phyloP scores from a whole-genome alignment of 2,888 invertebrate genomes.

The Melipona beecheii region DNA sequence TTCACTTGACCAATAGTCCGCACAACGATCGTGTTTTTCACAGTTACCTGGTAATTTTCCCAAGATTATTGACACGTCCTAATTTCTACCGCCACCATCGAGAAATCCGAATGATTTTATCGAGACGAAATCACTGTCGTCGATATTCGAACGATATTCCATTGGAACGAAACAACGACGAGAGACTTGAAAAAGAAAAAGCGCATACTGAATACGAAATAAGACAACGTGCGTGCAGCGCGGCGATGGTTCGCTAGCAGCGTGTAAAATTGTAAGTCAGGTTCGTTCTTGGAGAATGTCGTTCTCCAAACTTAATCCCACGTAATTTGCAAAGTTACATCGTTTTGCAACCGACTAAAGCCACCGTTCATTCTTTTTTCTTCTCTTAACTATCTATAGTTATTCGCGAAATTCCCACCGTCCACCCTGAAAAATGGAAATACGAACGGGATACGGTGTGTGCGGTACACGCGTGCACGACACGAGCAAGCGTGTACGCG shows the following conservation, averaged over 20 bases:
- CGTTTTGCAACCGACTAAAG: conserved; percentile 7
- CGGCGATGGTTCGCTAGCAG: not conserved
- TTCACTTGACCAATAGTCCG: too few relatives aligned
- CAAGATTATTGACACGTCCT: not conserved
- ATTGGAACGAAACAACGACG: not conserved
- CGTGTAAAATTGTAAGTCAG: conserved; percentile 23
- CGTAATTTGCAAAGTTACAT: conserved; percentile 46
- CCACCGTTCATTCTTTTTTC: conserved; percentile 4
- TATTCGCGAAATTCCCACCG: conserved; percentile 23
- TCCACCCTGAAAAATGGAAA: not conserved
- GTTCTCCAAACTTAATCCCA: conserved; percentile 26
- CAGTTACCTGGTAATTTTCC: not conserved
- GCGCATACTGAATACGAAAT: conserved; percentile 16
- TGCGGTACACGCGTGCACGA: not conserved
- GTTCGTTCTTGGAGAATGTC: conserved; percentile 21
- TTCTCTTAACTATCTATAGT: conserved; percentile 16
- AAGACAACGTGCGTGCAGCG: conserved; percentile 9
- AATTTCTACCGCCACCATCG: not conserved
- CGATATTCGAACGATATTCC: not conserved
- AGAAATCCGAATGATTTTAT: not conserved
- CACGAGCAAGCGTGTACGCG: not conserved
- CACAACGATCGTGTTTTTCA: too few relatives aligned
- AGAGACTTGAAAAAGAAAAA: conserved; percentile 5
- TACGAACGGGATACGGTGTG: not conserved
- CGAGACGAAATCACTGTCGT: not conserved